Base-by-base conservation (phyloP, 1,140 invertebrate genomes). In the Zaprionus ghesquierei region DNA sequence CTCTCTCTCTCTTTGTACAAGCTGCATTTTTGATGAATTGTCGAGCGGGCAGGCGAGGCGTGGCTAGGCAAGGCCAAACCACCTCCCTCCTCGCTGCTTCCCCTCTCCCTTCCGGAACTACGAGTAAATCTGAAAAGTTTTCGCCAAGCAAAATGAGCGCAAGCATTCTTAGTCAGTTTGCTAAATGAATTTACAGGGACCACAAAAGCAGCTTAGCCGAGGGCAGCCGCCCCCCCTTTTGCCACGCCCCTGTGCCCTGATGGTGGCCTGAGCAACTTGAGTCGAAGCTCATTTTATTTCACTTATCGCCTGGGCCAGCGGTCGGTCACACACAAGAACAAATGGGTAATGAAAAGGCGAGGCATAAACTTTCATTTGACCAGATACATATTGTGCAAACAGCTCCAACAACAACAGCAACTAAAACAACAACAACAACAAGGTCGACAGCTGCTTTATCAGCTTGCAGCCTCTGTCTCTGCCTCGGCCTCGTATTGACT, bases 351-450 rank as follows among this genome's bases (percentile, higher is more conserved):
- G 76, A 79, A 87, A 86, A 73, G 55, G 31, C 69, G 31, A 22
- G 55, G 61, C 82, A 89, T 87, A 87, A 87, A 87, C 71, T 87
- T 87, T 87, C 73, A 87, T 79, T 87, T 89, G 31, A 61, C 35
- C 64, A 73, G 56, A 58, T 56, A 75, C 58, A 70, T 62, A 63
- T 69, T 62, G 38, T 55, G 59, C 53, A 50, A 62, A 56, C 44
- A 72, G 18, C n/a, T 22, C 13, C 29, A 23, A 12, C 31, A 56
- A 51, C 46, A n/a, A 71, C 31, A 41, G n/a, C 62, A 38, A 41
- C 33, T 25, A 44, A 35, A 58, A 51, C 49, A 5, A 65, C 31
- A 23, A 23, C 62, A 38, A 58, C 55, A 51, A 59, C 13, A 59
- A 54, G 44, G 20, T 51, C 46, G 33, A 53, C 69, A 71, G 70